Evolutionary conservation across 1,140 invertebrate species (phyloP), one percentile per base, ranked within the genome.

Genomic region (Apis florea): DNA sequence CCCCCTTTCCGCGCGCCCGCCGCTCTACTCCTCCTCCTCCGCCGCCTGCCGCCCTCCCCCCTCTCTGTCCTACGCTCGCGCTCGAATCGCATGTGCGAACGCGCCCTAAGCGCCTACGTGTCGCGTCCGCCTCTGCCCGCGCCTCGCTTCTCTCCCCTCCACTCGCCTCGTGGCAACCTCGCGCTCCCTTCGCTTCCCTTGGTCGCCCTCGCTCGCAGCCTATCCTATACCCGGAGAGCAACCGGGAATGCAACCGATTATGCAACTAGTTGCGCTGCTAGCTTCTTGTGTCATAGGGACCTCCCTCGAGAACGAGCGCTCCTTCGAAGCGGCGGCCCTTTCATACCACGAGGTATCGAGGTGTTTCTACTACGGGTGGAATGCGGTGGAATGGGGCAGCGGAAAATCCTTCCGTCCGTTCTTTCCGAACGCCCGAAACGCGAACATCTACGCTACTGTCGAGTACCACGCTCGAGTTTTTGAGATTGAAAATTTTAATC

Each of bases 191-290:
- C n/a, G 21, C 19, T 17, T 26, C 15, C 40, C 79, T 74, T 67
- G 54, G 31, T 24, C 56, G 15, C 21, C 40, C 53, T 10, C 58
- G n/a, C 11, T 1, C 47, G 31, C 53, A 59, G 21, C 49, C 68
- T 68, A 9, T 47, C 78, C 66, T 66, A 49, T 40, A 63, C 31
- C 24, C 49, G 59, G 58, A 58, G 70, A 79, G n/a, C n/a, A n/a
- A 83, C 83, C 68, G 83, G 82, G 88, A 89, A 88, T 91, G 84
- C 87, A 88, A 79, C 59, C 85, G 88, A 91, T 92, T 92, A 92
- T 90, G 91, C 90, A 92, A 92, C 88, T 90, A 91, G 91, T 89
- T 88, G 89, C 90, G 85, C 90, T 85, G 86, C 88, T 92, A 90
- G 85, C 84, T 91, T 91, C 91, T 91, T 90, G 91, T 89, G 90